phyloP scores from a whole-genome alignment of 1,140 invertebrate genomes.

The Metopolophium dirhodum region DNA sequence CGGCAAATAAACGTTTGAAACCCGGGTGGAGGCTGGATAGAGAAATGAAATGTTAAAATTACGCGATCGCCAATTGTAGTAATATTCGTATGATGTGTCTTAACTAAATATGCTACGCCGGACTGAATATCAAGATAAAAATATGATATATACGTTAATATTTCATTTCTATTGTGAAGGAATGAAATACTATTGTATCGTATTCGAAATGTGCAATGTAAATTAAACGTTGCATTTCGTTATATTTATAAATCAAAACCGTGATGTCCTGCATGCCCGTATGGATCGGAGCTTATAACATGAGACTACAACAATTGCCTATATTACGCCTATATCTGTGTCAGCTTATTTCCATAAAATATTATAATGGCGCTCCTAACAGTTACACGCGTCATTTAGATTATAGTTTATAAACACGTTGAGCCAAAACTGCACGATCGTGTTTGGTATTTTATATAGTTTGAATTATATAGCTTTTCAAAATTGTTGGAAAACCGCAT shows the following conservation, averaged over 20 bases:
- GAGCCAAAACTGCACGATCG: not conserved
- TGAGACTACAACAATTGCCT: not conserved
- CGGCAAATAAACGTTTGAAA: not conserved
- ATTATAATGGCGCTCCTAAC: not conserved
- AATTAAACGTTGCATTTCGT: not conserved
- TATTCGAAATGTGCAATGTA: not conserved
- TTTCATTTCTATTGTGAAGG: not conserved
- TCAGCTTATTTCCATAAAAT: constrained; percentile 1
- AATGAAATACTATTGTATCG: not conserved
- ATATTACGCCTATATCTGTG: not conserved
- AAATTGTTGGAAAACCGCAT: not conserved
- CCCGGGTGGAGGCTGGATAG: not conserved
- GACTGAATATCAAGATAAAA: not conserved
- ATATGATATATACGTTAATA: not conserved
- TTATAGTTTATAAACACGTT: not conserved
- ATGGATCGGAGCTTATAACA: not conserved
- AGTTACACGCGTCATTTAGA: not conserved
- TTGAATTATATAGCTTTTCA: not conserved
- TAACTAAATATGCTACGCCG: not conserved
- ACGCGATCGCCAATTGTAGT: not conserved
- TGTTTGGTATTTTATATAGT: not conserved
- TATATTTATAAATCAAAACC: not conserved
- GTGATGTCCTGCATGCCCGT: not conserved
- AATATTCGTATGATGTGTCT: not conserved
- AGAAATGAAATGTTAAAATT: not conserved